Evolutionary conservation across 2,113 vertebrate genomes (phyloP), one percentile per base, ranked within the genome.

Genomic region (Sebastes fasciatus): DNA sequence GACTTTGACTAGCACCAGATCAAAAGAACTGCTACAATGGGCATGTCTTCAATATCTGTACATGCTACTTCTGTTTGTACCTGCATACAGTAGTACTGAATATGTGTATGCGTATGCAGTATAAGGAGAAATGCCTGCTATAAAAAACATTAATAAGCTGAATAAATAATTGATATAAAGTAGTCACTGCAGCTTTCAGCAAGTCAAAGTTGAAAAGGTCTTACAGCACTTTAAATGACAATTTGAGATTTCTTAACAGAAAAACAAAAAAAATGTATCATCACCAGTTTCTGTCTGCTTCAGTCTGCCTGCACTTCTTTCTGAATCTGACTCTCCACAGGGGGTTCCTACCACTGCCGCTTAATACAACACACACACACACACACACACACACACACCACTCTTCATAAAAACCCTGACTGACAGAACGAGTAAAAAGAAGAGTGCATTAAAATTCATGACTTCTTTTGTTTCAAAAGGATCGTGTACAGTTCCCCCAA

Each of bases 381-480:
- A 61, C 21, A 40, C 26, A 16, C 65, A 26, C 13, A 54, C 52
- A 55, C 19, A 55, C 19, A n/a, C 1, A 12, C 21, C 21, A 12
- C 8, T n/a, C 65, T 49, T 68, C 8, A 51, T 51, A 58, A 45
- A 72, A 57, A 21, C 19, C 17, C 11, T 43, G 68, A 71, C 19
- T 57, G 52, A 57, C 40, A 46, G 66, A 52, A 34, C 2, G 5
- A 19, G 8, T 26, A 58, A 46, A 23, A 45, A 57, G 54, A 58
- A 58, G n/a, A 21, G 19, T 46, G 8, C n/a, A 60, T 58, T 72
- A 16, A 58, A 58, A 72, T 46, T 58, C 69, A 45, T 46, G 13
- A 58, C 55, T 60, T 34, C 34, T 67, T 45, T 71, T 61, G 70
- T 26, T 73, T 73, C 43, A 26, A 19, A 73, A 34, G 55, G 21